Conservation (phyloP, 2,113 vertebrate species). For the Gracilinanus agilis region DNA sequence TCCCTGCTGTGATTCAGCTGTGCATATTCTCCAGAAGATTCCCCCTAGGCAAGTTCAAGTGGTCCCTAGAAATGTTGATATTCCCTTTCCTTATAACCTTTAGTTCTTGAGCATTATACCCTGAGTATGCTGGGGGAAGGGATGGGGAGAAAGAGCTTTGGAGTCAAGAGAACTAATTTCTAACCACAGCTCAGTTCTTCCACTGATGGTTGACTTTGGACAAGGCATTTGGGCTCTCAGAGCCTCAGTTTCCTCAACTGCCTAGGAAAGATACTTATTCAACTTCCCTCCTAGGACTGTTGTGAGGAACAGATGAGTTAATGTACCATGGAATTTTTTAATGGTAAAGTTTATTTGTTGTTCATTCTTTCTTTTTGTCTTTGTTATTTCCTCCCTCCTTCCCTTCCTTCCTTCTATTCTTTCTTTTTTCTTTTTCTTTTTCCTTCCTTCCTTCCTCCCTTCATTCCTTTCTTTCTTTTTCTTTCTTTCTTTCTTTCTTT, state of each 20-base stretch:
- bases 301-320: background rate
- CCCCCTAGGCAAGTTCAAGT: background rate
- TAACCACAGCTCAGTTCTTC: background rate
- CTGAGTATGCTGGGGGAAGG: background rate
- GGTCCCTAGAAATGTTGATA: background rate
- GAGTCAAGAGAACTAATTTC: background rate
- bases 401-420: too few species aligned
- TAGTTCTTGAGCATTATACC: background rate
- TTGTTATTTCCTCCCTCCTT: too few species aligned
- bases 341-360: too few species aligned
- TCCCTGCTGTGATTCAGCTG: background rate
- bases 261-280: background rate
- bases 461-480: too few species aligned
- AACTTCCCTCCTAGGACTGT: background rate
- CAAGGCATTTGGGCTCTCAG: background rate
- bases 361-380: too few species aligned
- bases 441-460: too few species aligned
- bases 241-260: background rate
- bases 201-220: background rate
- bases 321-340: background rate
- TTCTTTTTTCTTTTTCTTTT: too few species aligned
- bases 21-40: background rate
- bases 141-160: background rate
- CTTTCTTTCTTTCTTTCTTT: too few species aligned
- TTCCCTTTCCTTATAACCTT: background rate